phyloP scores from a whole-genome alignment of 2,888 invertebrate species.

The Pristionchus arcanus region DNA sequence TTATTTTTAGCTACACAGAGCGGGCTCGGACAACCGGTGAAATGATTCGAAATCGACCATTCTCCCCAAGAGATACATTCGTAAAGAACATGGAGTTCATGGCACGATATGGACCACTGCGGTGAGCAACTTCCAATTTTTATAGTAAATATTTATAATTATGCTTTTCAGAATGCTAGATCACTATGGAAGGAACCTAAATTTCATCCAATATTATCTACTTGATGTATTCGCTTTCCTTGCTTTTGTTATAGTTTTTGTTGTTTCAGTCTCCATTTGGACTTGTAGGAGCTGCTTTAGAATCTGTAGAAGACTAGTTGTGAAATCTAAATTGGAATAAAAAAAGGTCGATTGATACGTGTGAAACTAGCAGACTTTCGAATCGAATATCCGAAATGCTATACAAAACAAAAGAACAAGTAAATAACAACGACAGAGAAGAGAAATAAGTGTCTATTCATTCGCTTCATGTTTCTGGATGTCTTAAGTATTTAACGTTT shows the following conservation, averaged over 20 bases:
- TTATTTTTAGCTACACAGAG: not conserved
- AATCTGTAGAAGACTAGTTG: not conserved
- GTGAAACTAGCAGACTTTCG: no score
- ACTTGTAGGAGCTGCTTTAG: not conserved
- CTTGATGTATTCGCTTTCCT: slow-evolving; percentile 42
- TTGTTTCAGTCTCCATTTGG: not conserved
- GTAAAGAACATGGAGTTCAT: slow-evolving; percentile 49
- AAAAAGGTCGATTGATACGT: no score
- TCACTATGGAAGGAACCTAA: slow-evolving; percentile 40
- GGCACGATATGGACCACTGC: slow-evolving; percentile 25
- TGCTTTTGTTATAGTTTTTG: not conserved
- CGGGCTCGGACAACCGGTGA: not conserved
- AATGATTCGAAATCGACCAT: slow-evolving; percentile 41
- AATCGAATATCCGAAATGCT: no score
- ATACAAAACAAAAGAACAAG: no score
- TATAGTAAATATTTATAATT: not conserved
- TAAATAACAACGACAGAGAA: no score
- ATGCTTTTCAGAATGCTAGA: slow-evolving; percentile 33
- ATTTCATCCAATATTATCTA: slow-evolving; percentile 43
- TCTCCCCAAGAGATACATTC: slow-evolving; percentile 27
- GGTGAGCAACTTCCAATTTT: not conserved
- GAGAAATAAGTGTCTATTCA: no score
- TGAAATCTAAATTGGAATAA: not conserved
- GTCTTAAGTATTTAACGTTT: no score
- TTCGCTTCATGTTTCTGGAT: no score